Percentiles rank a stretch among this genome's conserved stretches.
Evolutionary conservation across 2,888 invertebrate genomes (phyloP).

Genomic region (Cylindroiulus punctatus): DNA sequence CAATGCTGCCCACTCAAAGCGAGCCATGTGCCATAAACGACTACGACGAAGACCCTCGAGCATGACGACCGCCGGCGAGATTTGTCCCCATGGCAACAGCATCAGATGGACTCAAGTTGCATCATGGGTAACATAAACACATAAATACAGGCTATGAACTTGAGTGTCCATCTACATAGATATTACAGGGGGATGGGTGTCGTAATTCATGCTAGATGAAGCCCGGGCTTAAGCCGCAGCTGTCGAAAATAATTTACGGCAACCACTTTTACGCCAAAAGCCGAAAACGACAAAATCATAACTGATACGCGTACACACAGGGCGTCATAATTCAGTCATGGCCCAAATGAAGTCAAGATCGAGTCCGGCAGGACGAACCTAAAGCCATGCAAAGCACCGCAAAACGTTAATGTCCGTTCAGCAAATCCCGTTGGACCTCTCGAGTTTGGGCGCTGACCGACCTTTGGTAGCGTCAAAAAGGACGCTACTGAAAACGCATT

Average conservation of each 20-base stretch:
- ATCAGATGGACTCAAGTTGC: slow-evolving; percentile 13
- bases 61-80: slow-evolving; percentile 12
- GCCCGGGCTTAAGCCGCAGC: slow-evolving; percentile 5
- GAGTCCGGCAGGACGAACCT: not conserved
- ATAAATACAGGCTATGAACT: slow-evolving; percentile 42
- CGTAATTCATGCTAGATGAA: slow-evolving; percentile 12
- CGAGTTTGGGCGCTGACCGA: not conserved
- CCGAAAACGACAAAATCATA: slow-evolving; percentile 42
- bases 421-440: not conserved
- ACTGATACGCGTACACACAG: not conserved
- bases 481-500: not conserved
- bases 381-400: not conserved
- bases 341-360: slow-evolving; percentile 1
- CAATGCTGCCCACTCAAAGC: not conserved
- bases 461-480: not conserved
- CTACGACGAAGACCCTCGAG: not conserved
- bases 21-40: not conserved
- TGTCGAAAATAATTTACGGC: slow-evolving; percentile 42
- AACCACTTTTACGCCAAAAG: slow-evolving; percentile 34
- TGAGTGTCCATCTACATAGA: slow-evolving; percentile 38
- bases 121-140: slow-evolving; percentile 13
- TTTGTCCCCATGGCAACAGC: slow-evolving; percentile 26
- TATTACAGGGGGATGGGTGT: slow-evolving; percentile 29
- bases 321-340: slow-evolving; percentile 15
- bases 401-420: not conserved